phyloP scores from a whole-genome alignment of 2,113 vertebrate genomes.

The Axis porcinus region DNA sequence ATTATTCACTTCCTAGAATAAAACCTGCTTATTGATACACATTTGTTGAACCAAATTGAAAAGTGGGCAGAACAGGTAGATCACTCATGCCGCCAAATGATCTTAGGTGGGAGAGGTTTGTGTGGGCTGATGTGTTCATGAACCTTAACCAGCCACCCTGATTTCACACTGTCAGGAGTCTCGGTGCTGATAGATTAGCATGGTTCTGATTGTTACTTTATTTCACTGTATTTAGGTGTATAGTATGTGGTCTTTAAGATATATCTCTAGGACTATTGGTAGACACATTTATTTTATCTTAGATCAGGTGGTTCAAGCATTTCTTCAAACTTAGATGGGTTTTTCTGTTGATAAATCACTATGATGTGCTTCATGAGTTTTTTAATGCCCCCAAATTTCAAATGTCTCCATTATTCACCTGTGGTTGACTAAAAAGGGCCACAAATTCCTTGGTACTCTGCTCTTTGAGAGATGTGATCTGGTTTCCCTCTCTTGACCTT shows the following conservation, averaged over 20 bases:
- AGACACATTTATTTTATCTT: not conserved
- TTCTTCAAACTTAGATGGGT: not conserved
- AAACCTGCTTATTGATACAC: not conserved
- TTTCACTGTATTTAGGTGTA: not conserved
- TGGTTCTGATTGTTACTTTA: not conserved
- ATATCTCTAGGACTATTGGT: not conserved
- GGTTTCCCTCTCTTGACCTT: not conserved
- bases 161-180: not conserved
- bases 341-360: not conserved
- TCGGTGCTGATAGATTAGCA: rapidly evolving
- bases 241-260: not conserved
- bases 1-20: not conserved
- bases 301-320: not conserved
- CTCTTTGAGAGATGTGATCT: not conserved
- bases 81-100: not conserved
- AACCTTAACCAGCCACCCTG: not conserved
- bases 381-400: not conserved
- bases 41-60: not conserved
- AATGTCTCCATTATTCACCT: not conserved
- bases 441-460: not conserved
- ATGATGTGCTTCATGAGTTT: not conserved
- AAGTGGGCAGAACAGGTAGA: not conserved
- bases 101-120: not conserved
- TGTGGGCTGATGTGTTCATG: not conserved
- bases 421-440: not conserved